Percentiles rank a stretch among this genome's conserved stretches.
Conservation (phyloP, 1,140 invertebrate species). For the Lepidurus packardi region DNA sequence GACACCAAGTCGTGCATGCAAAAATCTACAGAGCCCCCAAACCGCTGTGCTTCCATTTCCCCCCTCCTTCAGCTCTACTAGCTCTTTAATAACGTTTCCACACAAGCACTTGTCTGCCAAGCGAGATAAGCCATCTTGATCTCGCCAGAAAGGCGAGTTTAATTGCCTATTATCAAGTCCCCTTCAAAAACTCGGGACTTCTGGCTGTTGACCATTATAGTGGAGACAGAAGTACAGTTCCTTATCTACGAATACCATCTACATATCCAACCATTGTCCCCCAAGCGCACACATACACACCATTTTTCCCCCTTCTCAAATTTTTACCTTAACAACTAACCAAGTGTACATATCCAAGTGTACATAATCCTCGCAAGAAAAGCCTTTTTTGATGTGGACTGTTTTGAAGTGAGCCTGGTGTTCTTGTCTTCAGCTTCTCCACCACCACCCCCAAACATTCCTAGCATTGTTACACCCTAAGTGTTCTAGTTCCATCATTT, state of each 20-base stretch:
- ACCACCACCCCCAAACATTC: not conserved
- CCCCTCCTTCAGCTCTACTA: not conserved
- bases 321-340: too few relatives aligned
- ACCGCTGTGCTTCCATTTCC: not conserved
- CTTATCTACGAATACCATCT: conserved; percentile 7
- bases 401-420: not conserved
- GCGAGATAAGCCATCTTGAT: not conserved
- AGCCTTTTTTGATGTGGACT: too few relatives aligned
- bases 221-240: not conserved
- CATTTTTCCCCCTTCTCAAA: too few relatives aligned
- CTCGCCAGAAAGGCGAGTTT: not conserved
- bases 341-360: too few relatives aligned
- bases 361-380: too few relatives aligned
- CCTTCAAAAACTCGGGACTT: not conserved
- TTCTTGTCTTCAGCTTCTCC: not conserved
- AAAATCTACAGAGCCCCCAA: not conserved
- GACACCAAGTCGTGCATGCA: not conserved
- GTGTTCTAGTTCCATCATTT: conserved; percentile 14
- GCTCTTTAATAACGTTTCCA: not conserved
- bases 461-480: not conserved
- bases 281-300: too few relatives aligned
- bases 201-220: not conserved
- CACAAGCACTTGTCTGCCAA: not conserved
- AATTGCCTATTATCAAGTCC: conserved; percentile 22
- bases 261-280: not conserved